phyloP scores from a whole-genome alignment of 2,888 invertebrate species.

The Lacanobia wlatinum region DNA sequence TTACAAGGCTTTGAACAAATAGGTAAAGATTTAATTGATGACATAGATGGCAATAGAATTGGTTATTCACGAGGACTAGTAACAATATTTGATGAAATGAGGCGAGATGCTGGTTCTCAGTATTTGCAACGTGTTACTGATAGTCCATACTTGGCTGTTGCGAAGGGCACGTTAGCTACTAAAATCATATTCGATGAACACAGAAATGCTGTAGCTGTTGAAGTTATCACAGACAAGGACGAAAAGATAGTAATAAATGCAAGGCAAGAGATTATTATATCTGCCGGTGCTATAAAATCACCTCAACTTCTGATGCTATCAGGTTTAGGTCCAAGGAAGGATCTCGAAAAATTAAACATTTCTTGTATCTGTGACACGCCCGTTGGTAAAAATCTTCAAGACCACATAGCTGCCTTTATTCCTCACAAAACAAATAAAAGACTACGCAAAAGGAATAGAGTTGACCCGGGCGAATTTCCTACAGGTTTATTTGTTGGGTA shows the following conservation, averaged over 20 bases:
- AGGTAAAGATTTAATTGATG: conserved; percentile 37
- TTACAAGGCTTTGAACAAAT: conserved; percentile 50
- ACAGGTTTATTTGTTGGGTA: conserved; percentile 46
- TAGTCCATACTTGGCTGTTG: conserved; percentile 34
- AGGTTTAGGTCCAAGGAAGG: conserved; percentile 71
- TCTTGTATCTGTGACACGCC: conserved; percentile 40
- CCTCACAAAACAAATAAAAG: conserved; percentile 59
- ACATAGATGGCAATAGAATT: conserved; percentile 45
- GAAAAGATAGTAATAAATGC: conserved; percentile 53
- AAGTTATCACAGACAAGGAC: conserved; percentile 46
- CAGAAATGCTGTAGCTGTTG: conserved; percentile 52
- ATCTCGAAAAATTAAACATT: conserved; percentile 52
- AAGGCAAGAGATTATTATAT: conserved; percentile 74
- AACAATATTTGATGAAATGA: conserved; percentile 27
- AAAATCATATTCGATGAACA: conserved; percentile 58
- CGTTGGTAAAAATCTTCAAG: conserved; percentile 56
- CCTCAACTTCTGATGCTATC: conserved; percentile 69
- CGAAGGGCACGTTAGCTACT: conserved; percentile 50
- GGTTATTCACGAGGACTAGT: conserved; percentile 42
- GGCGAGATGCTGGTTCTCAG: conserved; percentile 44
- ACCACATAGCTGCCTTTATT: conserved; percentile 42
- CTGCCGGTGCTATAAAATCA: conserved; percentile 80
- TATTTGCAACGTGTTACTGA: conserved; percentile 38
- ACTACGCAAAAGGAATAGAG: conserved; percentile 1
- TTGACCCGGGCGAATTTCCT: conserved; percentile 78